Evolutionary conservation across 2,888 invertebrate species (phyloP).

Genomic region (Mycalesis mineus): DNA sequence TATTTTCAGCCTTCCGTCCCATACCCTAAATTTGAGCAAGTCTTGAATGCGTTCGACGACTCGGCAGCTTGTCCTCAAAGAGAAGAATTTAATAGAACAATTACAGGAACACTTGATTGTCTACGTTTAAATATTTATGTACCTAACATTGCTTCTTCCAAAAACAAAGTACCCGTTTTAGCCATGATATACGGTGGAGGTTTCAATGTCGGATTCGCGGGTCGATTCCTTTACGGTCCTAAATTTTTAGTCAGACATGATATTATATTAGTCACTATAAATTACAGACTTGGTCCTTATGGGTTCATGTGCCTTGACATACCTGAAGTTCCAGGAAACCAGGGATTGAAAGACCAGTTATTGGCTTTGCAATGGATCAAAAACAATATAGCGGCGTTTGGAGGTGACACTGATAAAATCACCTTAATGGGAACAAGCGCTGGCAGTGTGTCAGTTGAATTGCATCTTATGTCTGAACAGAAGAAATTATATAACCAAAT

Average conservation of each 20-base stretch:
- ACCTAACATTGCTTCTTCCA: slow-evolving; percentile 44
- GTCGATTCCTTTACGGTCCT: slow-evolving; percentile 39
- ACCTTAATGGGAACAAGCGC: slow-evolving; percentile 56
- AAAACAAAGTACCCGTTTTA: slow-evolving; percentile 44
- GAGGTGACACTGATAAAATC: slow-evolving; percentile 42
- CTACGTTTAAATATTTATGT: slow-evolving; percentile 80
- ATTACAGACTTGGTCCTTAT: slow-evolving; percentile 40
- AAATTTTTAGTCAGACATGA: slow-evolving; percentile 35
- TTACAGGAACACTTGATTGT: slow-evolving; percentile 69
- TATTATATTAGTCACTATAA: slow-evolving; percentile 39
- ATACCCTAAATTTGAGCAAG: slow-evolving; percentile 37
- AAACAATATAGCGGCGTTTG: slow-evolving; percentile 39
- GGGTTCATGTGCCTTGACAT: slow-evolving; percentile 41
- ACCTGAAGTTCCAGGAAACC: slow-evolving; percentile 42
- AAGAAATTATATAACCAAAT: slow-evolving; percentile 48
- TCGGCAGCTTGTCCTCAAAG: slow-evolving; percentile 49
- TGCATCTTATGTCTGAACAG: slow-evolving; percentile 43
- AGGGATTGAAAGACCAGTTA: slow-evolving; percentile 42
- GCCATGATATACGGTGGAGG: slow-evolving; percentile 61
- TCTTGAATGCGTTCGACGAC: slow-evolving; percentile 45
- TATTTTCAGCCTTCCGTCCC: slow-evolving; percentile 38
- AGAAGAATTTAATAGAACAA: slow-evolving; percentile 34
- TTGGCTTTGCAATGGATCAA: slow-evolving; percentile 42
- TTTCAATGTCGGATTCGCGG: slow-evolving; percentile 47
- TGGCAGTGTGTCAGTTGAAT: slow-evolving; percentile 49